Conservation (phyloP, 1,140 invertebrate species). For the Brachionus rotundiformis region DNA sequence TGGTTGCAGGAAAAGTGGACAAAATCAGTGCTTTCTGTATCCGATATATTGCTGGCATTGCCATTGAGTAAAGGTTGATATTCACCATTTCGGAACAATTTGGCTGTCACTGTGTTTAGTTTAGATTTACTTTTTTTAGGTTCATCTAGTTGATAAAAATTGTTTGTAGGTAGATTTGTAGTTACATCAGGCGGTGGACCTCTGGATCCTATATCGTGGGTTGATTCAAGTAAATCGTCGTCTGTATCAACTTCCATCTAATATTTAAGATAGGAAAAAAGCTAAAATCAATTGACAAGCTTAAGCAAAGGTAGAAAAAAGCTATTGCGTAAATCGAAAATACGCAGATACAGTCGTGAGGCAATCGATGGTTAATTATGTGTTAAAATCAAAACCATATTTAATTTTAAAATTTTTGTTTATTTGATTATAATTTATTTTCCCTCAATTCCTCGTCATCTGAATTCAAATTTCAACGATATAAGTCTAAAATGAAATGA, state of each 20-base stretch:
- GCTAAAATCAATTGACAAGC: not conserved
- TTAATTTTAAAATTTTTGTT: not conserved
- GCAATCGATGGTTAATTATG: not conserved
- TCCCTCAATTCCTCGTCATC: conserved; percentile 1
- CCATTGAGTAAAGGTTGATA: conserved; percentile 44
- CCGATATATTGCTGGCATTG: not conserved
- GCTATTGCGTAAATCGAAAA: not conserved
- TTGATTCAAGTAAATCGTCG: conserved; percentile 32
- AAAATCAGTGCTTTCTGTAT: conserved; percentile 24
- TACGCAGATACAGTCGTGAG: not conserved
- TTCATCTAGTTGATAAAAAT: conserved; percentile 4
- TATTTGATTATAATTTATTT: conserved; percentile 11
- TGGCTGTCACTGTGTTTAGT: not conserved
- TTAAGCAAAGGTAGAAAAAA: not conserved
- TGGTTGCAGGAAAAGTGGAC: conserved; percentile 51
- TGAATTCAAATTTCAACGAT: conserved; percentile 2
- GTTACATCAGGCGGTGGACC: conserved; percentile 48
- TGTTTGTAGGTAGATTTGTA: not conserved
- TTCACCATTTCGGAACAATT: conserved; percentile 5
- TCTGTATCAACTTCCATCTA: conserved; percentile 50
- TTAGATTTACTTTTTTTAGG: not conserved
- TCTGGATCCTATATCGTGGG: not conserved
- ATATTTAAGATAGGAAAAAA: not conserved
- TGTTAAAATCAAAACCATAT: not conserved
- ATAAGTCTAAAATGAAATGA: not conserved